phyloP scores from a whole-genome alignment of 2,888 invertebrate species.

The Eulithis prunata region DNA sequence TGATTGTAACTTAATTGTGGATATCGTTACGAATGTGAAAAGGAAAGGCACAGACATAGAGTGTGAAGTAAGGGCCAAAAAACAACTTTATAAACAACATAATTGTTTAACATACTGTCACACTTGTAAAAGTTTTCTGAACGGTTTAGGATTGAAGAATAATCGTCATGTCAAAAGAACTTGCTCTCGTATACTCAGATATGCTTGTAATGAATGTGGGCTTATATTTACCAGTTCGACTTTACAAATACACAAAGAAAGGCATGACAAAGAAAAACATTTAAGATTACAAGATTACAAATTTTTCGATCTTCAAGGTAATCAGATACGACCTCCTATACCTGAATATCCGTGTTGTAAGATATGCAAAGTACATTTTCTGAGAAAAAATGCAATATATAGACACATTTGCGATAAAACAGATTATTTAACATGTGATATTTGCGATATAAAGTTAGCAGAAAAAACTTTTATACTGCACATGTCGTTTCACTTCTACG shows the following conservation, averaged over 20 bases:
- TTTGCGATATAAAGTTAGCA: constrained; percentile 60
- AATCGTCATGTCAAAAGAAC: constrained; percentile 49
- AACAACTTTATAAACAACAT: constrained; percentile 27
- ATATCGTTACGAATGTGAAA: constrained; percentile 9
- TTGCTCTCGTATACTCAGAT: constrained; percentile 51
- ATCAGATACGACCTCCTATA: constrained; percentile 59
- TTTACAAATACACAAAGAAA: constrained; percentile 50
- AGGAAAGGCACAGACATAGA: constrained; percentile 6
- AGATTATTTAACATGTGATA: constrained; percentile 53
- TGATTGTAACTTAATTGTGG: constrained; percentile 42
- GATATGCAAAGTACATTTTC: constrained; percentile 59
- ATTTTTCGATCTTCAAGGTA: constrained; percentile 60
- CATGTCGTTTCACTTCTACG: constrained; percentile 64
- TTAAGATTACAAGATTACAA: constrained; percentile 59
- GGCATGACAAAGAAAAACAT: constrained; percentile 51
- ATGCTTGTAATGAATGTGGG: constrained; percentile 62
- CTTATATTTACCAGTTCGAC: constrained; percentile 54
- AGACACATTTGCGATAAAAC: constrained; percentile 56
- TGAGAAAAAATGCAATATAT: constrained; percentile 49
- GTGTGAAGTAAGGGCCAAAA: constrained; percentile 10
- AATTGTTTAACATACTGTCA: constrained; percentile 54
- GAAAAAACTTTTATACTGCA: constrained; percentile 62
- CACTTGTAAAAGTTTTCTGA: constrained; percentile 61
- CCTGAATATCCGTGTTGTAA: constrained; percentile 64
- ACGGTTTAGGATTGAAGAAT: constrained; percentile 37